Conservation (phyloP, 2,113 vertebrate species). For the Ahaetulla prasina region DNA sequence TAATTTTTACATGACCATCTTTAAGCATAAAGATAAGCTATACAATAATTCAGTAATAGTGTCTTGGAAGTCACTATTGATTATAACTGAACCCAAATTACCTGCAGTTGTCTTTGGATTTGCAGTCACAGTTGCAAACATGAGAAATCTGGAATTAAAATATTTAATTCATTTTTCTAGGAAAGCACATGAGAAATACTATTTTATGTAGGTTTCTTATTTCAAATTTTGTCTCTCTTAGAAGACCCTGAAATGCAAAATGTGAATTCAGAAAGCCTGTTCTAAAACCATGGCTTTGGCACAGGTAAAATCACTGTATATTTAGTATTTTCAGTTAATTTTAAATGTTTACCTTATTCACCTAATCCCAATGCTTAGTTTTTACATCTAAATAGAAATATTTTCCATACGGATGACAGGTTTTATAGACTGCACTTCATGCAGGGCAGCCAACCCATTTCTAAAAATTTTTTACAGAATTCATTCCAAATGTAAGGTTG, state of each 20-base stretch:
- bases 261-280: neutral
- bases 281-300: conserved; percentile 3
- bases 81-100: neutral
- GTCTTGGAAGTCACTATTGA: neutral
- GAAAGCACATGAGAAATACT: neutral
- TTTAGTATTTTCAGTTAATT: neutral
- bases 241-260: neutral
- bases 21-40: neutral
- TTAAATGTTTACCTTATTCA: neutral
- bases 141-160: neutral
- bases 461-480: neutral
- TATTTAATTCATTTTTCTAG: neutral
- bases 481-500: neutral
- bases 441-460: neutral
- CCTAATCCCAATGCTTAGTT: neutral
- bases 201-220: neutral
- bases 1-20: neutral
- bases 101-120: neutral
- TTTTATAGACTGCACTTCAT: neutral
- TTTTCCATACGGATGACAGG: neutral
- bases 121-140: neutral
- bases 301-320: conserved; percentile 8
- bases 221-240: neutral
- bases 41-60: neutral
- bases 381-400: neutral